Percentiles rank a stretch among this genome's conserved stretches.
These are phyloP conservation scores for Agriopis marginaria DNA, from an alignment of 2,888 invertebrate species.

Conservation along the genomic window DNA sequence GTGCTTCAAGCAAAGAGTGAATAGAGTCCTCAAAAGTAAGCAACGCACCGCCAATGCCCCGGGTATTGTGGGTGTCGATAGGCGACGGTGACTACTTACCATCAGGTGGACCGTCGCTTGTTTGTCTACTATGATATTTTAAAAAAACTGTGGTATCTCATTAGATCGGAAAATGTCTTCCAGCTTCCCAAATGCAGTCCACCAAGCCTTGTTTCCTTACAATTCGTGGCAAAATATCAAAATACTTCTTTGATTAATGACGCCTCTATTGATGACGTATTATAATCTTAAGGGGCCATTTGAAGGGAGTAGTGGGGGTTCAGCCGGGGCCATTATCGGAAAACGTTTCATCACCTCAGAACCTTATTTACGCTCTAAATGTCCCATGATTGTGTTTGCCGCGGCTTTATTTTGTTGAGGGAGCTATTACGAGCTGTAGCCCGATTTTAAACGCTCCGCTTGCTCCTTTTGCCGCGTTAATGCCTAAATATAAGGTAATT, in stretches of 20 bases:
- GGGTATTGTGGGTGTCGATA: too few relatives aligned
- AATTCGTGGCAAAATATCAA: constrained; percentile 20
- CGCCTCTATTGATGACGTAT: constrained; percentile 36
- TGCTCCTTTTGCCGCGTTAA: constrained; percentile 31
- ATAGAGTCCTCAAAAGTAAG: too few relatives aligned
- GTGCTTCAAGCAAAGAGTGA: too few relatives aligned
- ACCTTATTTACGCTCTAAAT: constrained; percentile 58
- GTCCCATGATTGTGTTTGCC: constrained; percentile 51
- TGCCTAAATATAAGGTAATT: constrained; percentile 31
- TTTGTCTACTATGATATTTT: too few relatives aligned
- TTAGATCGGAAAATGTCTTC: too few relatives aligned
- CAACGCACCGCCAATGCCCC: too few relatives aligned
- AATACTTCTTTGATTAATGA: constrained; percentile 37
- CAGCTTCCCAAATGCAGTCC: too few relatives aligned
- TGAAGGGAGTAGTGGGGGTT: constrained; percentile 46
- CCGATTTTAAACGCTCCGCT: constrained; percentile 38
- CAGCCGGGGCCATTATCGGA: constrained; percentile 61
- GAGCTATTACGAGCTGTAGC: constrained; percentile 39
- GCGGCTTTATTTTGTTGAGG: constrained; percentile 43
- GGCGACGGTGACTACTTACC: too few relatives aligned
- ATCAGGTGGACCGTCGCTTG: too few relatives aligned
- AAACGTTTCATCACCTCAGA: constrained; percentile 61
- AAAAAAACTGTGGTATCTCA: too few relatives aligned
- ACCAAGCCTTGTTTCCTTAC: constrained; percentile 5
- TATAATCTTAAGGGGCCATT: constrained; percentile 33